Conservation (phyloP, 1,140 invertebrate genomes). For the Zaprionus taronus region DNA sequence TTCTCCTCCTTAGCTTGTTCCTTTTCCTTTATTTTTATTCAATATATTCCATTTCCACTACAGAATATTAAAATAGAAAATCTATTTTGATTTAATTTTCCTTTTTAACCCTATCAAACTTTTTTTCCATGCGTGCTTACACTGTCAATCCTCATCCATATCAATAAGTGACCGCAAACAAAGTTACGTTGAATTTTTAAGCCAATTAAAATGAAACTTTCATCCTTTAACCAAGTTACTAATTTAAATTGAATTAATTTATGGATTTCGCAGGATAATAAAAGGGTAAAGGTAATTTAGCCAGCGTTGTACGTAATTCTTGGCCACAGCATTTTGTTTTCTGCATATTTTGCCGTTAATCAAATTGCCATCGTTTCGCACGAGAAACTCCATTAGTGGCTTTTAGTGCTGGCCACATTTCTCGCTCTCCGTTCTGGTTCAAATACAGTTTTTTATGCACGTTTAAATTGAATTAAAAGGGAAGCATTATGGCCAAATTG, state of each 20-base stretch:
- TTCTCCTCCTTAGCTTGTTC: no score
- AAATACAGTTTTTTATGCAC: slow-evolving; percentile 34
- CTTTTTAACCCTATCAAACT: not conserved
- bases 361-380: slow-evolving; percentile 23
- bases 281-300: slow-evolving; percentile 8
- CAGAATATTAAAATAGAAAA: not conserved
- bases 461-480: slow-evolving; percentile 63
- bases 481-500: slow-evolving; percentile 9
- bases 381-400: slow-evolving; percentile 51
- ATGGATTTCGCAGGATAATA: not conserved
- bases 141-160: not conserved
- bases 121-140: not conserved
- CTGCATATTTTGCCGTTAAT: slow-evolving; percentile 24
- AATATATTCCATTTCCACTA: no score
- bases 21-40: no score
- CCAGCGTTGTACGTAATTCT: not conserved
- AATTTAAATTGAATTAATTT: slow-evolving; percentile 3
- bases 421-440: not conserved
- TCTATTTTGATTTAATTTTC: not conserved
- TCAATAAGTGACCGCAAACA: not conserved
- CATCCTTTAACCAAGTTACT: not conserved
- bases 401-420: slow-evolving; percentile 41
- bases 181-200: not conserved
- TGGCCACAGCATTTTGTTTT: not conserved
- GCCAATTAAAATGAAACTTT: not conserved